These are phyloP conservation scores for Slavum lentiscoides DNA, from an alignment of 2,888 invertebrate genomes.

Conservation along the genomic window DNA sequence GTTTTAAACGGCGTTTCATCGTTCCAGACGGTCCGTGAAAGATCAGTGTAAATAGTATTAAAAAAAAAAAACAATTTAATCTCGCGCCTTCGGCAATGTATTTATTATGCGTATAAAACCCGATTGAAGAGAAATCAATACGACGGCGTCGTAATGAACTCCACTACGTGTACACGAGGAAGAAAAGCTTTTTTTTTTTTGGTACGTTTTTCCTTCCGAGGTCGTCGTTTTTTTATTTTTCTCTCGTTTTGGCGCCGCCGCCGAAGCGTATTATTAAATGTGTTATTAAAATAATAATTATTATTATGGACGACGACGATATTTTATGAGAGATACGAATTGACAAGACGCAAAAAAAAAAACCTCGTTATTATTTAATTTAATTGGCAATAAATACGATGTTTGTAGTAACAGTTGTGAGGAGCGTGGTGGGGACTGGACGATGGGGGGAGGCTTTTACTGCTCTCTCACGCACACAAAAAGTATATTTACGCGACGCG, in stretches of 20 bases:
- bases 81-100: too few species aligned
- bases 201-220: conserved; percentile 6
- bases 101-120: too few species aligned
- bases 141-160: conserved; percentile 11
- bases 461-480: too few species aligned
- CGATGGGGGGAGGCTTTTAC: too few species aligned
- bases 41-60: too few species aligned
- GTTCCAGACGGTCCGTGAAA: conserved; percentile 5
- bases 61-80: too few species aligned
- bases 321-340: conserved; percentile 23
- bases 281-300: not conserved
- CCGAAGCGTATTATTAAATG: not conserved
- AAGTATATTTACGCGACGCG: too few species aligned
- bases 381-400: not conserved
- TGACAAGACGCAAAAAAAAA: conserved; percentile 35
- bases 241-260: not conserved
- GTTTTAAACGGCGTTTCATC: not conserved
- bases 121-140: conserved; percentile 46
- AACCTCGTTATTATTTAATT: conserved; percentile 14
- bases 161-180: too few species aligned
- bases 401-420: not conserved
- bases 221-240: conserved; percentile 30
- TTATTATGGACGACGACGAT: conserved; percentile 27
- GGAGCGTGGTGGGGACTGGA: too few species aligned
- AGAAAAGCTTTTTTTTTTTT: conserved; percentile 13